Base-by-base conservation (phyloP, 2,888 invertebrate species). In the Chirona hameri region DNA sequence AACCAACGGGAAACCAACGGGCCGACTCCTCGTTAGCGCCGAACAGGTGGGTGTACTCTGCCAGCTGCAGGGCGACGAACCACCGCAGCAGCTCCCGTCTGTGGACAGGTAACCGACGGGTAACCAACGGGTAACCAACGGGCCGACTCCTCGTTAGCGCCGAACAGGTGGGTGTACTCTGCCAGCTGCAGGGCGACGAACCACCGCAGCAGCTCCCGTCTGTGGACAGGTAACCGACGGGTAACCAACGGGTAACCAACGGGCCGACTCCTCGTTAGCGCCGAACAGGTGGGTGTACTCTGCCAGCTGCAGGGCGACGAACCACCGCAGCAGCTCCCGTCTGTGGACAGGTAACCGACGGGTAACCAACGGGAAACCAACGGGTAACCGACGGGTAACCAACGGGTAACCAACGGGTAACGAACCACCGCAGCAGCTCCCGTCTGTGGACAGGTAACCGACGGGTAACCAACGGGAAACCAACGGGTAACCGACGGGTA, bases 231-330 rank as follows among this genome's bases (percentile, higher is more conserved):
- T 4, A 29, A 60, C 60, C 60, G 39, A 39, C 39, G 7, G 39
- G 39, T n/a, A n/a, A n/a, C n/a, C n/a, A n/a, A n/a, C n/a, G n/a
- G n/a, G n/a, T n/a, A n/a, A n/a, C n/a, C n/a, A n/a, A n/a, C 99
- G 99, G 1, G 98, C 97, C 81, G 93, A 94, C 88, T 99, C 98
- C 39, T 99, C 98, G 86, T 95, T 96, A 86, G 96, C 93, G 82
- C 96, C 94, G 89, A 98, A 99, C 83, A 99, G 90, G 86, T 98
- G 96, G 82, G 91, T 90, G 88, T 99, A 99, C 88, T 99, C 99
- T 88, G 95, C 92, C 65, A 97, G 89, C 87, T 98, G 97, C 81
- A 92, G 90, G 79, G 90, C 90, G 12, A 97, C 93, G 89, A 98
- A 97, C 98, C 98, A 99, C 84, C 93, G 91, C 0, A 98, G 90